Percentiles rank a stretch among this genome's conserved stretches.
phyloP scores from a whole-genome alignment of 2,888 invertebrate species.

The Lacanobia wlatinum region DNA sequence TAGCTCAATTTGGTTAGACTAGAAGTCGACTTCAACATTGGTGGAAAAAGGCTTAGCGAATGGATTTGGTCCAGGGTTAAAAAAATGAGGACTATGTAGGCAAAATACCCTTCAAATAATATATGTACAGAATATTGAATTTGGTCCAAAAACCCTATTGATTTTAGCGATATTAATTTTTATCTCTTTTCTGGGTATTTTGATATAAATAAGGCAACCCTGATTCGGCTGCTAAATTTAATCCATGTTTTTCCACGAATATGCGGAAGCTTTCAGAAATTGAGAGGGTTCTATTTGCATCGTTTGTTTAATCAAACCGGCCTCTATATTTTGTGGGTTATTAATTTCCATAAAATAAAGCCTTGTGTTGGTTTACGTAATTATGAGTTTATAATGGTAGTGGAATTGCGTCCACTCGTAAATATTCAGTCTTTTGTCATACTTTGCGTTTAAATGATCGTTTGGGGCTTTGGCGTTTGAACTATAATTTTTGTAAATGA shows the following conservation, averaged over 20 bases:
- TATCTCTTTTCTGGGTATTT: not conserved
- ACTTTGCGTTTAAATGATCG: not conserved
- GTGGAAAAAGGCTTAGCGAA: too few species aligned
- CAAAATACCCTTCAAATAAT: too few species aligned
- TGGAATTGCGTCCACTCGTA: not conserved
- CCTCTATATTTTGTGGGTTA: slow-evolving; percentile 50
- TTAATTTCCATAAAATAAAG: slow-evolving; percentile 51
- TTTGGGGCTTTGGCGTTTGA: not conserved
- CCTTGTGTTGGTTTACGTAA: slow-evolving; percentile 34
- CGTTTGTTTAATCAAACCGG: slow-evolving; percentile 56
- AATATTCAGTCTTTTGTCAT: not conserved
- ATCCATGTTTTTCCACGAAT: slow-evolving; percentile 42
- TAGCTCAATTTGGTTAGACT: too few species aligned
- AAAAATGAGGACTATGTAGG: not conserved
- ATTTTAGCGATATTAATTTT: not conserved
- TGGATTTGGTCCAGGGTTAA: not conserved
- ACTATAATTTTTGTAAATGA: not conserved
- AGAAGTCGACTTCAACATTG: too few species aligned
- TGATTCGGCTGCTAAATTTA: slow-evolving; percentile 19
- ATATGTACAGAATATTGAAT: not conserved
- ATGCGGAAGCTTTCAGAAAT: slow-evolving; percentile 27
- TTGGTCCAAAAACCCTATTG: not conserved
- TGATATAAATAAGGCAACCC: slow-evolving; percentile 14
- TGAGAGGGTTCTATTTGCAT: slow-evolving; percentile 54
- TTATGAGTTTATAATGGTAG: slow-evolving; percentile 19